Evolutionary conservation across 1,140 invertebrate species (phyloP), one percentile per base, ranked within the genome.

Genomic region (Tribolium madens): DNA sequence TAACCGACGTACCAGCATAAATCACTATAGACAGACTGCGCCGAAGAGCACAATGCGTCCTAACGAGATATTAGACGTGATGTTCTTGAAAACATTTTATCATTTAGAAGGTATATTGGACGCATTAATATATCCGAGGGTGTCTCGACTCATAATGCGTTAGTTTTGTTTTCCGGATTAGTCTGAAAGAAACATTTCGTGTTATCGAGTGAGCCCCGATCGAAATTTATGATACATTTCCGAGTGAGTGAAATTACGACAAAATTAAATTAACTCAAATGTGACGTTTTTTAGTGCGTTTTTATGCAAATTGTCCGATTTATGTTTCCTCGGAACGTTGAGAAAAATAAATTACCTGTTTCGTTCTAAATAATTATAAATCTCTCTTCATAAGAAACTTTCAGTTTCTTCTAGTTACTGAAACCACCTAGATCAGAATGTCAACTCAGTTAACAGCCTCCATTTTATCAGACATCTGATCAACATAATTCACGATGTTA

Each of bases 1-100:
- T 77, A 77, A 77, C 76, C 70, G 42, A 72, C 75, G 46, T 18
- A 14, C 26, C 31, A 77, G 47, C 76, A 77, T 77, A 77, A 77
- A 77, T 77, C 76, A 77, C 50, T 48, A 52, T 21, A 46, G 68
- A 71, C 26, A 53, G 60, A 64, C 52, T 33, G 57, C 1, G 21
- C n/a, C 26, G 57, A n/a, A 5, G 69, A 71, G 17, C 15, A 72
- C 46, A 72, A 64, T 64, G 26, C 57, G 57, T 64, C 21, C 57
- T 64, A 64, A 64, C 57, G 57, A 64, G 57, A 64, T 64, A 64
- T 64, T 64, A 64, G 12, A 57, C 52, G 21, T 57, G 52, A 64
- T 64, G 57, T 33, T 64, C 57, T 64, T 64, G 17, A 64, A 18
- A 64, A 64, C 21, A 31, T 64, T 64, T 64, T 64, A 64, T 64